A percentile compares a stretch with the other conserved stretches of the same genome.
phyloP scores from a whole-genome alignment of 2,888 invertebrate genomes.

The Charanyca ferruginea region DNA sequence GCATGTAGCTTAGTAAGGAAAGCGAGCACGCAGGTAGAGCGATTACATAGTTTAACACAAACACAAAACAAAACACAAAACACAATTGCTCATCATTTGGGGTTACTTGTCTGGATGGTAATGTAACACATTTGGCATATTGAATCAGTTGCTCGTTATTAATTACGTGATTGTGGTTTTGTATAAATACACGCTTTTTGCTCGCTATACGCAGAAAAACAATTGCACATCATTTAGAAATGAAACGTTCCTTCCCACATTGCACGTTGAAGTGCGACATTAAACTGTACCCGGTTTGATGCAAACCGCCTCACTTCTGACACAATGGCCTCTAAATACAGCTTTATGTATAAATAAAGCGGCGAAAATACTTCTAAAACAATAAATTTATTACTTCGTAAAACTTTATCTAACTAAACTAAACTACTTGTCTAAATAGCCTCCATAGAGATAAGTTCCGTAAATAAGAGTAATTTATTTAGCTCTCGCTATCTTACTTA shows the following conservation, averaged over 20 bases:
- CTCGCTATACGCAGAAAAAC: too few species aligned
- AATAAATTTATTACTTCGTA: slow-evolving; percentile 32
- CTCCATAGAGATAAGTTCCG: slow-evolving; percentile 29
- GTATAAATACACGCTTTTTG: too few species aligned
- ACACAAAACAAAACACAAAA: too few species aligned
- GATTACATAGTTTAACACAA: not conserved
- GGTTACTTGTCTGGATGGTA: too few species aligned
- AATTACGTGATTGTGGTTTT: too few species aligned
- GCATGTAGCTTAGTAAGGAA: not conserved
- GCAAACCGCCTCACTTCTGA: not conserved
- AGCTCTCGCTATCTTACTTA: slow-evolving; percentile 3
- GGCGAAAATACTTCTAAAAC: slow-evolving; percentile 6
- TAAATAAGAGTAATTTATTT: slow-evolving; percentile 51
- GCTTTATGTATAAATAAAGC: not conserved
- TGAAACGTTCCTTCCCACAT: not conserved
- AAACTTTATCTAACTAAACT: slow-evolving; percentile 31
- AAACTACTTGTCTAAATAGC: slow-evolving; percentile 38
- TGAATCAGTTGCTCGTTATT: too few species aligned
- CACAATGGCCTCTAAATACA: too few species aligned
- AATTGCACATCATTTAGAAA: too few species aligned
- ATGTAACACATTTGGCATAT: too few species aligned
- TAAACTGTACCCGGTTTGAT: not conserved
- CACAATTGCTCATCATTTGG: too few species aligned
- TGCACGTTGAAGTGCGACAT: not conserved
- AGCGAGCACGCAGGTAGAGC: not conserved